phyloP scores from a whole-genome alignment of 2,888 invertebrate genomes.

The Zhuqinia jingwanae region DNA sequence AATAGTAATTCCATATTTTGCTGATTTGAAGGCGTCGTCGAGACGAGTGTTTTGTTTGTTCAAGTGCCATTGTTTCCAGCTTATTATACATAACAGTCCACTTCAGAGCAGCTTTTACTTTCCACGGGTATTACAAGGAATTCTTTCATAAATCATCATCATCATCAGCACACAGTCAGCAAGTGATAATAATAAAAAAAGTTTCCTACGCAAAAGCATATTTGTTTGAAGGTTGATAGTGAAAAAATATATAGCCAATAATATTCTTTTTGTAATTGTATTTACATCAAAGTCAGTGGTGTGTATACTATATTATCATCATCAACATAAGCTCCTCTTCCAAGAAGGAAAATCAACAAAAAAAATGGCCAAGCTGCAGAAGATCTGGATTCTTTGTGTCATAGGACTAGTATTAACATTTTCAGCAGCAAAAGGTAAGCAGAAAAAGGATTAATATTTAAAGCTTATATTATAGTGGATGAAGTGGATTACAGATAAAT shows the following conservation, averaged over 20 bases:
- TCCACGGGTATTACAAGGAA: background rate
- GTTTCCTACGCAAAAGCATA: conserved; percentile 7
- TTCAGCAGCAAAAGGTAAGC: conserved; percentile 72
- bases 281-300: background rate
- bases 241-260: background rate
- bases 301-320: background rate
- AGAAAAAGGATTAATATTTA: background rate
- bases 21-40: conserved; percentile 23
- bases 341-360: background rate
- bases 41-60: conserved; percentile 45
- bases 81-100: background rate
- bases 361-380: conserved; percentile 66
- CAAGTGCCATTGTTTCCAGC: conserved; percentile 50
- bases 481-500: background rate
- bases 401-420: conserved; percentile 66
- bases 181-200: conserved; percentile 4
- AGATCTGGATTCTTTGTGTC: conserved; percentile 70
- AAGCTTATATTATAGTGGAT: background rate
- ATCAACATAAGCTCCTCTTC: background rate
- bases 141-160: background rate
- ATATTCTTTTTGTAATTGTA: background rate
- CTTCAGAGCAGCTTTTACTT: background rate
- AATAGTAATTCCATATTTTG: conserved; percentile 8
- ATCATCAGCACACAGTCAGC: too few species aligned
- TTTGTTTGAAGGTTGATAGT: conserved; percentile 48